Evolutionary conservation across 2,797 vertebrate genomes (phyloP).

Genomic region (Emys orbicularis): DNA sequence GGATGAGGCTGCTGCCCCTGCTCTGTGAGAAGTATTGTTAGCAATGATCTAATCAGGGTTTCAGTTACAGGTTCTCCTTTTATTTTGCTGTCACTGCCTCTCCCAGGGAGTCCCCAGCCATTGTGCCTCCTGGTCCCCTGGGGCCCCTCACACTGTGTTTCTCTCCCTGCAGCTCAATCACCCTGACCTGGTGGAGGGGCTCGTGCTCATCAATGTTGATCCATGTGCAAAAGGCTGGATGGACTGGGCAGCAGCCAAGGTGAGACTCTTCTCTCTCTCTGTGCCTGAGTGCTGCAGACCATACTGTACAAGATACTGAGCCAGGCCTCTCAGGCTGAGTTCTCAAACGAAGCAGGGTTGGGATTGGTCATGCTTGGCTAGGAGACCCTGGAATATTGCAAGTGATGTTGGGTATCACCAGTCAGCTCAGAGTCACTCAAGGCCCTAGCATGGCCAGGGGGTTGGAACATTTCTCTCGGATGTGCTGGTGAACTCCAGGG

Average conservation of each 20-base stretch:
- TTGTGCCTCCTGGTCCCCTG: neutral
- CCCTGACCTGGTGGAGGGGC: conserved; percentile 90
- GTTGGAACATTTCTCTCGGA: neutral
- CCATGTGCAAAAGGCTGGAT: conserved; percentile 97
- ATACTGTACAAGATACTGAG: neutral
- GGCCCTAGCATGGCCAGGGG: neutral
- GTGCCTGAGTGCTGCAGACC: neutral
- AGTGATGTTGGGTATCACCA: neutral
- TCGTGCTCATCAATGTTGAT: conserved; percentile 94
- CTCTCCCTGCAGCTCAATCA: conserved; percentile 86
- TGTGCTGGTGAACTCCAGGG: neutral
- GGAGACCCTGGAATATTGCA: neutral
- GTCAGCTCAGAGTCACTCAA: neutral
- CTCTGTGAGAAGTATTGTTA: neutral
- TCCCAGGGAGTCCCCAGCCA: neutral
- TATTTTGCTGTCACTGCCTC: neutral
- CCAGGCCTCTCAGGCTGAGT: neutral
- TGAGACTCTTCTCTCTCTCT: conserved; percentile 70
- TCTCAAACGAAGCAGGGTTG: neutral
- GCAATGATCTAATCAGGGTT: neutral
- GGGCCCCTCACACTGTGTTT: neutral
- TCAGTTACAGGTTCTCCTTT: neutral
- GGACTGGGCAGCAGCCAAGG: conserved; percentile 97
- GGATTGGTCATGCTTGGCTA: neutral
- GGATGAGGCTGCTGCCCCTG: neutral